A percentile compares a stretch with the other conserved stretches of the same genome.
These are phyloP conservation scores for Limnephilus marmoratus DNA, from an alignment of 2,888 invertebrate genomes.

Conservation along the genomic window DNA sequence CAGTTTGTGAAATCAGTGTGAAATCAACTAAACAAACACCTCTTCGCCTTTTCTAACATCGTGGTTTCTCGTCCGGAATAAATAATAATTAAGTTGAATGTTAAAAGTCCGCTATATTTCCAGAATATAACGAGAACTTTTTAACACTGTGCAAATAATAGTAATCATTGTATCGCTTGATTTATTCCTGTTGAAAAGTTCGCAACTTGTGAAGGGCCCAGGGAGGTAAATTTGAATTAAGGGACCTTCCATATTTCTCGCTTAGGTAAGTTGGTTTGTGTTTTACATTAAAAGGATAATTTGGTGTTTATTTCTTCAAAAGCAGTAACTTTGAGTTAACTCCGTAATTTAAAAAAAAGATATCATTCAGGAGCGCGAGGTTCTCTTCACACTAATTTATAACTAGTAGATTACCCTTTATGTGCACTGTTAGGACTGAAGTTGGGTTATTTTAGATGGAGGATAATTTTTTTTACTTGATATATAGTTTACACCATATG, in stretches of 20 bases:
- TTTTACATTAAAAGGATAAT: constrained; percentile 49
- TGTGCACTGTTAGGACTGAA: neutral
- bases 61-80: neutral
- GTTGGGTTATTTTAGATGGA: no score
- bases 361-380: neutral
- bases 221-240: constrained; percentile 55
- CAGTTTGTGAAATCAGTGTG: neutral
- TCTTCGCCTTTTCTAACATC: neutral
- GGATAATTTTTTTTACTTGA: no score
- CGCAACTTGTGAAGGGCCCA: constrained; percentile 37
- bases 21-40: neutral
- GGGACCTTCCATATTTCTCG: constrained; percentile 54
- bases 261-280: constrained; percentile 57
- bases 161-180: constrained; percentile 50
- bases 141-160: constrained; percentile 53
- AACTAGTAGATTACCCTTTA: neutral
- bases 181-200: constrained; percentile 56
- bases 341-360: neutral
- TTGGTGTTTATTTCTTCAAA: constrained; percentile 37
- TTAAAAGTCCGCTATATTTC: constrained; percentile 49
- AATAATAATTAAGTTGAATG: constrained; percentile 37
- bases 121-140: constrained; percentile 51
- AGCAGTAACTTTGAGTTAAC: neutral
- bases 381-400: neutral
- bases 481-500: no score